phyloP scores from a whole-genome alignment of 30 jellyfish, hydroid and myxozoan genomes.

The Haliclystus octoradiatus region DNA sequence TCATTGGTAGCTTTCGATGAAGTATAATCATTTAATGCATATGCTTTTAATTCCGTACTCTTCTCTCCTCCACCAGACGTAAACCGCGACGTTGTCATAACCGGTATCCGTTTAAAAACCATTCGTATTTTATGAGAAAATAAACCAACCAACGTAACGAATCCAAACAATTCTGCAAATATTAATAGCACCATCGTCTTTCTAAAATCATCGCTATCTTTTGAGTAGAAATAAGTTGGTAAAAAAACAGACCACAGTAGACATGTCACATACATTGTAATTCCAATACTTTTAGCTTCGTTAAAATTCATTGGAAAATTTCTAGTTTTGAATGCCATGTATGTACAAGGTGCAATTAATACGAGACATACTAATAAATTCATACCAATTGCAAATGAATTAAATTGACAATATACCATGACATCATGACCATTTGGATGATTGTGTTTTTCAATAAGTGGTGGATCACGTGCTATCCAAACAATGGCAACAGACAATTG shows the following conservation, averaged over 20 bases:
- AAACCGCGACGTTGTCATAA: not conserved
- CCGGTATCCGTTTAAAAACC: not conserved
- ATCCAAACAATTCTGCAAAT: conserved; percentile 10
- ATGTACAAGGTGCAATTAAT: conserved; percentile 19
- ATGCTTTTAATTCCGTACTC: not conserved
- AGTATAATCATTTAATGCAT: not conserved
- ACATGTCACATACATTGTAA: conserved; percentile 37
- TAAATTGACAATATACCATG: conserved; percentile 2
- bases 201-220: conserved; percentile 5
- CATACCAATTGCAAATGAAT: not conserved
- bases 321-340: conserved; percentile 27
- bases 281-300: conserved; percentile 30
- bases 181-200: not conserved
- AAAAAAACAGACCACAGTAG: conserved; percentile 26
- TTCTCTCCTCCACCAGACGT: not conserved
- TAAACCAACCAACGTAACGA: conserved; percentile 20
- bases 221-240: conserved; percentile 12
- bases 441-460: not conserved
- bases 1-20: too few species aligned
- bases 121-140: not conserved
- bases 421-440: not conserved
- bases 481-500: conserved; percentile 17
- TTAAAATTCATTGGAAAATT: conserved; percentile 30
- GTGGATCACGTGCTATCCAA: conserved; percentile 9
- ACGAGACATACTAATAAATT: conserved; percentile 10